A percentile compares a stretch with the other conserved stretches of the same genome.
phyloP scores from a whole-genome alignment of 2,888 invertebrate species.

The Chalcosyrphus nemorum region DNA sequence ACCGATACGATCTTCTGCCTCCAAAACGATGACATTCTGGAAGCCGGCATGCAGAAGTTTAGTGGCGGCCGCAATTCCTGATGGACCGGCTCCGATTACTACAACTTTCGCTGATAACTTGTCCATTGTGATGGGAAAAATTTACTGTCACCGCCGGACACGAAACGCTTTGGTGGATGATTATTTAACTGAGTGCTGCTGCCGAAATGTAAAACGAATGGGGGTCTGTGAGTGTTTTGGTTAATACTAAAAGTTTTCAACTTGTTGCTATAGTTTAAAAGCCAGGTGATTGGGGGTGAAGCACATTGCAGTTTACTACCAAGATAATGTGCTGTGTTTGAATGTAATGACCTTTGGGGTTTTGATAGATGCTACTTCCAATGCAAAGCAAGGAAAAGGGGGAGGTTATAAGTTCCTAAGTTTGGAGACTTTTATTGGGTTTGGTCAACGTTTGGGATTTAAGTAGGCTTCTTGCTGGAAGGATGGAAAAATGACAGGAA shows the following conservation, averaged over 20 bases:
- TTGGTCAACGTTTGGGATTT: too few relatives aligned
- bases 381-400: too few relatives aligned
- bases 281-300: neutral
- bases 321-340: neutral
- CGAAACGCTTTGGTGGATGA: neutral
- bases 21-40: conserved; percentile 84
- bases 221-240: neutral
- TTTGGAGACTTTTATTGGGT: too few relatives aligned
- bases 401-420: too few relatives aligned
- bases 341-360: too few relatives aligned
- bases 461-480: too few relatives aligned
- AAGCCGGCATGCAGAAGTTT: conserved; percentile 81
- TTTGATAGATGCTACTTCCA: too few relatives aligned
- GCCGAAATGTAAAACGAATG: neutral
- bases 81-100: conserved; percentile 80
- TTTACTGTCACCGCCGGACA: neutral
- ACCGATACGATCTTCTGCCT: conserved; percentile 86
- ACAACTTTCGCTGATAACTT: conserved; percentile 78
- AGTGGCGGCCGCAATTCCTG: conserved; percentile 81
- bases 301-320: neutral
- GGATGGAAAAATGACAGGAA: too few relatives aligned
- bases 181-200: neutral
- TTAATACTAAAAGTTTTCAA: neutral
- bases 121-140: conserved; percentile 20
- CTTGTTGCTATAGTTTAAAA: neutral